These are phyloP conservation scores for Porites australiensis DNA, from an alignment of 64 coral and sea anemone genomes.

Conservation along the genomic window DNA sequence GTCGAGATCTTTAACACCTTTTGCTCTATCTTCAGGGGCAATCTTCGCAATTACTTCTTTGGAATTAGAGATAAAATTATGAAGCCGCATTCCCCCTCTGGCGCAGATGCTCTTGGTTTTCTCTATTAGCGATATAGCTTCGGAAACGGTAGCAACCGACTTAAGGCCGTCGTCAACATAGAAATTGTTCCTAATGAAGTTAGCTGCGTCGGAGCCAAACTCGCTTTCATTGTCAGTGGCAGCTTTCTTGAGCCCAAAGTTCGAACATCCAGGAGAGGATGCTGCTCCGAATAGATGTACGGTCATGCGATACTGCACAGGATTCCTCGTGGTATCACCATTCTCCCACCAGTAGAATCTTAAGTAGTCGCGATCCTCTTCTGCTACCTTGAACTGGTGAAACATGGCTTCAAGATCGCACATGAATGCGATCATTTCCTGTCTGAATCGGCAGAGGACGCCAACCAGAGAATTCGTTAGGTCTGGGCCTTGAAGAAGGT, in stretches of 20 bases:
- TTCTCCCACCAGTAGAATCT: neutral
- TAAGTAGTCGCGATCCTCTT: neutral
- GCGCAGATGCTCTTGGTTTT: neutral
- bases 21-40: neutral
- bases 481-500: slow-evolving; percentile 21
- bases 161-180: slow-evolving; percentile 1
- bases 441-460: slow-evolving; percentile 15
- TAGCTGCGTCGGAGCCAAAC: neutral
- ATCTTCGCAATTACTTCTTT: neutral
- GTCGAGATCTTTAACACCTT: neutral
- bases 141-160: neutral
- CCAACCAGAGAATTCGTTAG: slow-evolving; percentile 2
- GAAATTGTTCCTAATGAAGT: neutral
- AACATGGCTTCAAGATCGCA: slow-evolving; percentile 30
- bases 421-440: neutral
- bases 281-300: slow-evolving; percentile 10
- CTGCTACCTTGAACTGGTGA: slow-evolving; percentile 9
- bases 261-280: neutral
- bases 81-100: neutral
- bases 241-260: neutral
- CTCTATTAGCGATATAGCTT: neutral
- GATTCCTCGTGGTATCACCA: neutral
- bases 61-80: slow-evolving; percentile 7
- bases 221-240: neutral
- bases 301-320: neutral